Evolutionary conservation across 64 coral and sea anemone species (phyloP).

Genomic region (Stichodactyla mertensii): DNA sequence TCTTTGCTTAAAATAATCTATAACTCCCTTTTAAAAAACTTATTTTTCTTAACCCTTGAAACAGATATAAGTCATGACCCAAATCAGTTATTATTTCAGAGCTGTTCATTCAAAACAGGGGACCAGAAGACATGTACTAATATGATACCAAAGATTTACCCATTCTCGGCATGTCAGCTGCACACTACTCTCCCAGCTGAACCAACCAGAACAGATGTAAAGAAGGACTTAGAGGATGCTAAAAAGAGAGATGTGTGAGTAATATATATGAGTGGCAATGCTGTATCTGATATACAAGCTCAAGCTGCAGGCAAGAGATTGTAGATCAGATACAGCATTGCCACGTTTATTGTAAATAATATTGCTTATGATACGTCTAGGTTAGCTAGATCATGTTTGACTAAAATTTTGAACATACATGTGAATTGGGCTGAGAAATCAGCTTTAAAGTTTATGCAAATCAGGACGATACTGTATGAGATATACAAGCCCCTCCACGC

Average conservation of each 20-base stretch:
- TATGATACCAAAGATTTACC: constrained; percentile 48
- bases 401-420: no score
- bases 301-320: no score
- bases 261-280: not conserved
- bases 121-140: constrained; percentile 53
- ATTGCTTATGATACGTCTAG: no score
- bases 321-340: no score
- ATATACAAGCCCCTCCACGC: no score
- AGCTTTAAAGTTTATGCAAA: no score
- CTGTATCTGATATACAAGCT: no score
- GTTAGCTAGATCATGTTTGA: no score
- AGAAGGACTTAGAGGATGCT: constrained; percentile 67
- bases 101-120: constrained; percentile 55
- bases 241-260: constrained; percentile 68
- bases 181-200: constrained; percentile 48
- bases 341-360: no score
- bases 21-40: not conserved
- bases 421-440: no score
- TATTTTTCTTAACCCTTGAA: constrained; percentile 11
- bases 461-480: no score
- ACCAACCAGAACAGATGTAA: constrained; percentile 51
- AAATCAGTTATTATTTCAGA: constrained; percentile 73
- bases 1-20: no score
- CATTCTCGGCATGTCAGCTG: constrained; percentile 49
- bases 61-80: constrained; percentile 80